Percentiles rank a stretch among this genome's conserved stretches.
Conservation (phyloP, 2,888 invertebrate genomes). For the Saturnia japonica region DNA sequence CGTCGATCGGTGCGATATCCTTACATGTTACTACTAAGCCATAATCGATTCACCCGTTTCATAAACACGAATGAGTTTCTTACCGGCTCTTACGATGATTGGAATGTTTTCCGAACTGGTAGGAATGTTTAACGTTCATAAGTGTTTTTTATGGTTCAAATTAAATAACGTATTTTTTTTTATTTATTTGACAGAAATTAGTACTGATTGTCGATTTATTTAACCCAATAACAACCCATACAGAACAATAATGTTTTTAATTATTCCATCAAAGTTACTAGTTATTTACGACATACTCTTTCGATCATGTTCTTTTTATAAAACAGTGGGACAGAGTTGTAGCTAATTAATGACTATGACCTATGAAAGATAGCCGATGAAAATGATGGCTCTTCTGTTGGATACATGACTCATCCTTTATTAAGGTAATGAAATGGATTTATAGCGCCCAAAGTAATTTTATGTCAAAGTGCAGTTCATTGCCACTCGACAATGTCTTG, state of each 20-base stretch:
- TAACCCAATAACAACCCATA: background rate
- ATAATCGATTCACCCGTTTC: too few relatives aligned
- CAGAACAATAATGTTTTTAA: conserved; percentile 14
- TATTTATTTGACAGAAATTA: conserved; percentile 36
- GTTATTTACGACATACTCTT: conserved; percentile 22
- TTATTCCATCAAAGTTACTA: conserved; percentile 33
- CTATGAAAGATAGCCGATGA: conserved; percentile 59
- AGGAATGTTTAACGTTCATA: too few relatives aligned
- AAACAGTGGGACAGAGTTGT: conserved; percentile 28
- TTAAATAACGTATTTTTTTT: too few relatives aligned
- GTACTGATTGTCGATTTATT: conserved; percentile 21
- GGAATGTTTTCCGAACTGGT: too few relatives aligned
- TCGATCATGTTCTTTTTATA: conserved; percentile 31
- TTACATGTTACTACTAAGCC: too few relatives aligned
- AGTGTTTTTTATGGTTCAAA: too few relatives aligned
- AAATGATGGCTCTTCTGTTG: conserved; percentile 70
- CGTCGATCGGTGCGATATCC: too few relatives aligned
- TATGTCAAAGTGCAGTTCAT: conserved; percentile 82
- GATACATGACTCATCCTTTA: conserved; percentile 76
- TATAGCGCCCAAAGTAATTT: conserved; percentile 77
- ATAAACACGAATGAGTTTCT: too few relatives aligned
- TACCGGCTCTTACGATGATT: too few relatives aligned
- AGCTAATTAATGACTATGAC: conserved; percentile 63
- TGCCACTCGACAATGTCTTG: conserved; percentile 76
- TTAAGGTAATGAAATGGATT: conserved; percentile 79